Conservation (phyloP, 2,113 vertebrate species). For the Leucoraja erinaceus region DNA sequence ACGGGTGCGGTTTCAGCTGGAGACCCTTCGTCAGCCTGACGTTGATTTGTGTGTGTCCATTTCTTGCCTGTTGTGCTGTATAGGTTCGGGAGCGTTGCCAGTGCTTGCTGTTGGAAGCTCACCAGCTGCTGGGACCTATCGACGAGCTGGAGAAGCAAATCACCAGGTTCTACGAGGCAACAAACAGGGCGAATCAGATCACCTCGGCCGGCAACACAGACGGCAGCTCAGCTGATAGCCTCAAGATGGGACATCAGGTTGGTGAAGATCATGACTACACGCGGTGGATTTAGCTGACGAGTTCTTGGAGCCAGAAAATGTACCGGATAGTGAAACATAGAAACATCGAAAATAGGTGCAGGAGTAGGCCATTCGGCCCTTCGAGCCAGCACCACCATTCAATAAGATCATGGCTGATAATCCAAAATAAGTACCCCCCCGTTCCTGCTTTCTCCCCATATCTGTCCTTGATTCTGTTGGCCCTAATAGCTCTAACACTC, state of each 20-base stretch:
- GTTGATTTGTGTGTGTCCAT: not conserved
- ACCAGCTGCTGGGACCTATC: conserved; percentile 65
- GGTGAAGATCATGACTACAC: conserved; percentile 40
- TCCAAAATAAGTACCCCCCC: too few relatives aligned
- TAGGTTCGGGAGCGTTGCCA: conserved; percentile 79
- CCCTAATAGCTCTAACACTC: too few relatives aligned
- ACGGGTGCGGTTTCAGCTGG: too few relatives aligned
- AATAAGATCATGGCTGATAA: too few relatives aligned
- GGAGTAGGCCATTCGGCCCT: too few relatives aligned
- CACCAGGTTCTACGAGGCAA: conserved; percentile 75
- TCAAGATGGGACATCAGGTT: conserved; percentile 83
- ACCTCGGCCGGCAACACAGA: conserved; percentile 65
- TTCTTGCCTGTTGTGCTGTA: conserved; percentile 41
- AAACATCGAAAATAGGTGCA: too few relatives aligned
- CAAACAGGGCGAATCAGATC: conserved; percentile 74
- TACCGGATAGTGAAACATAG: not conserved
- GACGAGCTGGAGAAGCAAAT: conserved; percentile 88
- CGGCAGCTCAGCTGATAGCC: conserved; percentile 63
- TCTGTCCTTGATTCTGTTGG: too few relatives aligned
- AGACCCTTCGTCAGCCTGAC: too few relatives aligned
- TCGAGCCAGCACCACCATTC: too few relatives aligned
- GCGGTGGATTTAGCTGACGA: not conserved
- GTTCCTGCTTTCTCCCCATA: too few relatives aligned
- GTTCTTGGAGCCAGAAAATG: not conserved
- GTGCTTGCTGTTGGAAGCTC: conserved; percentile 71